Conservation (phyloP, 1,140 invertebrate species). For the Drosophila micromelanica region DNA sequence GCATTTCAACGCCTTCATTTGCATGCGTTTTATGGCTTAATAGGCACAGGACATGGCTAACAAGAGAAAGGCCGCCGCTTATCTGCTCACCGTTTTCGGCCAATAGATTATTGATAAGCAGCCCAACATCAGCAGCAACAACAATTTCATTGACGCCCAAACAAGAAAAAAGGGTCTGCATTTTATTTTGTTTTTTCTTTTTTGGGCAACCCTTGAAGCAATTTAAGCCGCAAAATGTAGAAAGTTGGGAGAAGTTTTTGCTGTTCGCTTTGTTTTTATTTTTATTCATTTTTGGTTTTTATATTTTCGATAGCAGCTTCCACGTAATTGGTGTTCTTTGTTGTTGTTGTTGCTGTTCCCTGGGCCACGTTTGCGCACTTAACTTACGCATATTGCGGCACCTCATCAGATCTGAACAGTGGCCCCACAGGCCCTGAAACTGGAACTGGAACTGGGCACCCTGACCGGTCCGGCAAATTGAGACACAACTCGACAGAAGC, state of each 20-base stretch:
- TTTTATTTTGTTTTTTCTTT: slow-evolving; percentile 15
- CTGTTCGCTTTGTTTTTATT: slow-evolving; percentile 13
- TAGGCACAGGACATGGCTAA: slow-evolving; percentile 28
- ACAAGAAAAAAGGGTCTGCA: slow-evolving; percentile 26
- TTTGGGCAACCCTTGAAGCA: slow-evolving; percentile 22
- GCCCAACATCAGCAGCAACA: slow-evolving; percentile 21
- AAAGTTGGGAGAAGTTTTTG: slow-evolving; percentile 46
- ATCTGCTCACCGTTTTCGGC: slow-evolving; percentile 67
- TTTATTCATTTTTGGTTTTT: neutral
- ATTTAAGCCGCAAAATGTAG: slow-evolving; percentile 41
- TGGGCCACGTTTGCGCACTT: slow-evolving; percentile 67
- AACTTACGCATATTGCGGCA: slow-evolving; percentile 63
- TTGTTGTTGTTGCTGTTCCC: slow-evolving; percentile 29
- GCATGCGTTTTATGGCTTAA: slow-evolving; percentile 84
- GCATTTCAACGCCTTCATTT: slow-evolving; percentile 84
- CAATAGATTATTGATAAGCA: slow-evolving; percentile 74
- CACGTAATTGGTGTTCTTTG: slow-evolving; percentile 51
- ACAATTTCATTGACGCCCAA: slow-evolving; percentile 67
- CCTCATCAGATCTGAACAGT: slow-evolving; percentile 60
- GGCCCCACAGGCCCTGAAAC: slow-evolving; percentile 22
- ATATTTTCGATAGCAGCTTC: slow-evolving; percentile 50
- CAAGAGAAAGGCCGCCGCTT: slow-evolving; percentile 46
- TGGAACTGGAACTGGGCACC: slow-evolving; percentile 10
- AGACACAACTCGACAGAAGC: slow-evolving; percentile 59
- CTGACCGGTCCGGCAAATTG: slow-evolving; percentile 56